Percentiles rank a stretch among this genome's conserved stretches.
phyloP scores from a whole-genome alignment of 2,113 vertebrate species.

The Scopus umbretta region DNA sequence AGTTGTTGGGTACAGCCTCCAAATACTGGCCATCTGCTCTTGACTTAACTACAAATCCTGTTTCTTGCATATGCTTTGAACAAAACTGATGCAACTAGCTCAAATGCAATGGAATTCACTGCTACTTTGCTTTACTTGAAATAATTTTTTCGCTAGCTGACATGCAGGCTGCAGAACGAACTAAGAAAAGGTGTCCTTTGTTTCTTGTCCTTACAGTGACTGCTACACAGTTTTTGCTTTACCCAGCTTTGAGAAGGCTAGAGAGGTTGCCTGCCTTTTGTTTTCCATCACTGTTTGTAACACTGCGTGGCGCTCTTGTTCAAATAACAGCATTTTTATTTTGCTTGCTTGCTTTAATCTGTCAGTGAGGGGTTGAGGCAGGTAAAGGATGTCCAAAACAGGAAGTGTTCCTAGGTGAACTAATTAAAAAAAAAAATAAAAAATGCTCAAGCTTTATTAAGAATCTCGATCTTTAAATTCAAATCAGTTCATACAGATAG shows the following conservation, averaged over 20 bases:
- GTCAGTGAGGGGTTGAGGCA: not conserved
- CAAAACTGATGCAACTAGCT: not conserved
- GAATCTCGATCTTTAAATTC: not conserved
- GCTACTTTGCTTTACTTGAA: not conserved
- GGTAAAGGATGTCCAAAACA: not conserved
- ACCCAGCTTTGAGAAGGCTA: accelerated
- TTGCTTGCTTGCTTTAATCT: not conserved
- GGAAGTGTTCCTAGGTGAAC: not conserved
- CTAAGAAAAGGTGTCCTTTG: not conserved
- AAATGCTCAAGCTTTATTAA: not conserved
- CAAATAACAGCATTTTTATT: not conserved
- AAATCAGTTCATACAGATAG: not conserved
- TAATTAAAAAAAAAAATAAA: not conserved
- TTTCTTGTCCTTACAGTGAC: not conserved
- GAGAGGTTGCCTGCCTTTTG: not conserved
- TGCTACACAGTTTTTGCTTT: accelerated
- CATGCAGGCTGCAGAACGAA: not conserved
- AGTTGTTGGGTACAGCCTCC: not conserved
- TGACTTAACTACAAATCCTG: not conserved
- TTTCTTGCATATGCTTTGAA: not conserved
- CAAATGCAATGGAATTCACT: not conserved
- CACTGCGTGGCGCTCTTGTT: conserved; percentile 4
- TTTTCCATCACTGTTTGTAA: not conserved
- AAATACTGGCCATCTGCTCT: not conserved
- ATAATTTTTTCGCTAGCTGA: not conserved